Evolutionary conservation across 2,113 vertebrate genomes (phyloP), one percentile per base, ranked within the genome.

Genomic region (Rhinogobius similis): DNA sequence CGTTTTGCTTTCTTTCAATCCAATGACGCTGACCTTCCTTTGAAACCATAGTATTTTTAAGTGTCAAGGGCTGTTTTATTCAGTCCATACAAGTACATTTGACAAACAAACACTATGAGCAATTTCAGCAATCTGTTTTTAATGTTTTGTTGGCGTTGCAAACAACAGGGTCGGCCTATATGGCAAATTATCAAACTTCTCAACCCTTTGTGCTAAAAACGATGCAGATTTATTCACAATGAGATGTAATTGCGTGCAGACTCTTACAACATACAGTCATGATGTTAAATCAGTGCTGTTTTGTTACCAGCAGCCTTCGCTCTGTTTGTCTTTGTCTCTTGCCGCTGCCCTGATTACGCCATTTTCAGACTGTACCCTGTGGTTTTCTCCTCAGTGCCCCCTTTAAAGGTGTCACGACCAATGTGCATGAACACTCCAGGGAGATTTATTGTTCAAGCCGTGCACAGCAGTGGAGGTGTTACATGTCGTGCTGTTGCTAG

Each of bases 241-340:
- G 58, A 72, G 74, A 62, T 43, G 20, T 67, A 81, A 86, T 83
- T 78, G 74, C 61, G 58, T 70, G 5, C 55, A 56, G 77, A 62
- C 72, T 66, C 36, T 73, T 73, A 55, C 74, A 55, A 69, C 73
- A 72, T 65, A 67, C 64, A 55, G 73, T 64, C 4, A 27, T 73
- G 68, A 69, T 81, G 79, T 82, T 86, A 79, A 89, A 77, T 79
- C 79, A 67, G 72, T 26, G 24, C 41, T 27, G 71, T 73, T 73
- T 81, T 70, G 77, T 75, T 50, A 23, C 76, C 75, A 77, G 68
- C 78, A 46, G 48, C 53, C 8, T 48, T 56, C 27, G 16, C n/a
- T 27, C 26, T 50, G 20, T 67, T 39, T 52, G 39, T 64, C 79
- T 77, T 62, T 81, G 70, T 81, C 69, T 76, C 55, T 77, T 73